These are phyloP conservation scores for Acanthurus tractus DNA, from an alignment of 2,797 vertebrate genomes.

Conservation along the genomic window DNA sequence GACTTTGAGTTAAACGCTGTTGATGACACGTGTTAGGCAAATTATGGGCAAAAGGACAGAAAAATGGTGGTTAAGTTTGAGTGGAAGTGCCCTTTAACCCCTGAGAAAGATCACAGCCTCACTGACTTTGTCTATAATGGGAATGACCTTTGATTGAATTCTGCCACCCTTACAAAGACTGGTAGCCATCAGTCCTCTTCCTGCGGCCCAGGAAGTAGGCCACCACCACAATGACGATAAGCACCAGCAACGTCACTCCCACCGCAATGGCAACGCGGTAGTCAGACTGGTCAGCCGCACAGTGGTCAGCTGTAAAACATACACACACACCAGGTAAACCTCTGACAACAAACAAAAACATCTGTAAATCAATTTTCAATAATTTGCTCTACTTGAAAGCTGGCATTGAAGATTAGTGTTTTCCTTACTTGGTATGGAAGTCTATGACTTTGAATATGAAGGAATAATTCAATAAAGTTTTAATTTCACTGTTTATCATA, in stretches of 20 bases:
- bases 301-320: slow-evolving; percentile 80
- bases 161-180: slow-evolving; percentile 84
- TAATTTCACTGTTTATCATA: too few relatives aligned
- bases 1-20: not conserved
- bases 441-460: too few relatives aligned
- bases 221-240: slow-evolving; percentile 87
- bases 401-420: too few relatives aligned
- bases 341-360: not conserved
- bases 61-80: slow-evolving; percentile 10
- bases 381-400: too few relatives aligned
- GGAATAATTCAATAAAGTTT: too few relatives aligned
- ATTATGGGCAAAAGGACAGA: slow-evolving; percentile 2
- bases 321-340: slow-evolving; percentile 13
- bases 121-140: not conserved
- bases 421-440: too few relatives aligned
- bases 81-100: slow-evolving; percentile 22
- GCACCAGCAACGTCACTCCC: slow-evolving; percentile 86
- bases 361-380: too few relatives aligned
- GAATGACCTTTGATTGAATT: slow-evolving; percentile 8
- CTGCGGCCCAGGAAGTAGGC: slow-evolving; percentile 84
- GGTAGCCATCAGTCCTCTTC: slow-evolving; percentile 83
- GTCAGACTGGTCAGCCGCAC: slow-evolving; percentile 71
- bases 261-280: slow-evolving; percentile 87
- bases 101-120: slow-evolving; percentile 30
- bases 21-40: not conserved